Evolutionary conservation across 2,888 invertebrate species (phyloP).

Genomic region (Caenorhabditis angaria): DNA sequence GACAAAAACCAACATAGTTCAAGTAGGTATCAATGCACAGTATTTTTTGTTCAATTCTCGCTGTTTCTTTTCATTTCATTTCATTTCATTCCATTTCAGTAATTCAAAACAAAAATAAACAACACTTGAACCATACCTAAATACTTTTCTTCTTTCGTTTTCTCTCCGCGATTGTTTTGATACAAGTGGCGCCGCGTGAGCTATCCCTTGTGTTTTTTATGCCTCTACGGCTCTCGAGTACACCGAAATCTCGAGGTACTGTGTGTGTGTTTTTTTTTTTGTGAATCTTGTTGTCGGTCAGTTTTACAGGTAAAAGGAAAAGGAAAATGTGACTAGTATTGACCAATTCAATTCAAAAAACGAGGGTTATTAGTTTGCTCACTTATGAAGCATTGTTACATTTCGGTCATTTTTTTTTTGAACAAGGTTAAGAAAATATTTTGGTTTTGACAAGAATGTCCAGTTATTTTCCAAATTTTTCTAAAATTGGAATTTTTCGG

Average conservation of each 20-base stretch:
- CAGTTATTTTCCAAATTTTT: too few relatives aligned
- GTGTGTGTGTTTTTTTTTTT: not conserved
- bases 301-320: not conserved
- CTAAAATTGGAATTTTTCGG: too few relatives aligned
- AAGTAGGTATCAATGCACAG: constrained; percentile 2
- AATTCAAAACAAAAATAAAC: constrained; percentile 4
- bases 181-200: constrained; percentile 39
- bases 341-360: not conserved
- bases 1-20: not conserved
- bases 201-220: constrained; percentile 17
- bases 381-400: too few relatives aligned
- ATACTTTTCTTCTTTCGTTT: not conserved
- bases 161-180: constrained; percentile 25
- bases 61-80: not conserved
- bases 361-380: not conserved
- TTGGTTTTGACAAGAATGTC: too few relatives aligned
- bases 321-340: not conserved
- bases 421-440: too few relatives aligned
- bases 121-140: constrained; percentile 4
- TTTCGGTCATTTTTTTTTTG: too few relatives aligned
- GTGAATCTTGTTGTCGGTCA: not conserved
- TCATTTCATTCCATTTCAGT: not conserved
- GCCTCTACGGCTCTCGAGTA: not conserved
- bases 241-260: not conserved
- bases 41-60: too few relatives aligned